phyloP scores from a whole-genome alignment of 2,113 vertebrate genomes.

The Eleginops maclovinus region DNA sequence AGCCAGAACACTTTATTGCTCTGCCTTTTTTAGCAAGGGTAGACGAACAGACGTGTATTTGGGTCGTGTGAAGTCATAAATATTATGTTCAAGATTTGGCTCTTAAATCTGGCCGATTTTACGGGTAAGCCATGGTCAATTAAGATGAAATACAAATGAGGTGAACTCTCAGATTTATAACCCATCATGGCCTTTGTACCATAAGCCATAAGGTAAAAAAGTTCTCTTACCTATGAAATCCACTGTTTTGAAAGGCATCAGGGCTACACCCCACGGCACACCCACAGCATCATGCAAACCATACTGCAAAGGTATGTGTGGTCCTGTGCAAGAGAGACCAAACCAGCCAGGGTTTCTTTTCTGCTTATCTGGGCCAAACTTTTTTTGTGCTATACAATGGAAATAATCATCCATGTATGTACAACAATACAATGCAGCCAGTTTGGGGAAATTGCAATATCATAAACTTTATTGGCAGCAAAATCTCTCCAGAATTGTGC shows the following conservation, averaged over 20 bases:
- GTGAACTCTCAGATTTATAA: constrained; percentile 44
- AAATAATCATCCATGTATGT: background rate
- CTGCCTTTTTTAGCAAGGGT: constrained; percentile 2
- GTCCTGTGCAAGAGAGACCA: constrained; percentile 13
- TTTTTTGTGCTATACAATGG: constrained; percentile 12
- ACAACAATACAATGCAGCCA: background rate
- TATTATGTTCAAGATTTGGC: constrained; percentile 48
- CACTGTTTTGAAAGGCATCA: constrained; percentile 35
- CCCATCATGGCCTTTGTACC: constrained; percentile 20
- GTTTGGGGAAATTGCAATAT: background rate
- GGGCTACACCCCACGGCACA: constrained; percentile 13
- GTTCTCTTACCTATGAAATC: constrained; percentile 22
- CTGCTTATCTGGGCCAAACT: constrained; percentile 9
- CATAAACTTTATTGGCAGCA: background rate
- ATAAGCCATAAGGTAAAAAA: constrained; percentile 21
- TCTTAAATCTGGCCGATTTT: constrained; percentile 43
- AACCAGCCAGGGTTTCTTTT: constrained; percentile 4
- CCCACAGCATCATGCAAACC: constrained; percentile 40
- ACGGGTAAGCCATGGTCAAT: constrained; percentile 26
- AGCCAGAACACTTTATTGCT: constrained; percentile 19
- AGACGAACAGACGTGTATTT: constrained; percentile 18
- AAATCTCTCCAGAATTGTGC: background rate
- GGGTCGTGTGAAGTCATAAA: constrained; percentile 28
- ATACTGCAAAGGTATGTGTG: constrained; percentile 49
- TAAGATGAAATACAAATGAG: constrained; percentile 55